Evolutionary conservation across 2,888 invertebrate genomes (phyloP), one percentile per base, ranked within the genome.

Genomic region (Volucella inanis): DNA sequence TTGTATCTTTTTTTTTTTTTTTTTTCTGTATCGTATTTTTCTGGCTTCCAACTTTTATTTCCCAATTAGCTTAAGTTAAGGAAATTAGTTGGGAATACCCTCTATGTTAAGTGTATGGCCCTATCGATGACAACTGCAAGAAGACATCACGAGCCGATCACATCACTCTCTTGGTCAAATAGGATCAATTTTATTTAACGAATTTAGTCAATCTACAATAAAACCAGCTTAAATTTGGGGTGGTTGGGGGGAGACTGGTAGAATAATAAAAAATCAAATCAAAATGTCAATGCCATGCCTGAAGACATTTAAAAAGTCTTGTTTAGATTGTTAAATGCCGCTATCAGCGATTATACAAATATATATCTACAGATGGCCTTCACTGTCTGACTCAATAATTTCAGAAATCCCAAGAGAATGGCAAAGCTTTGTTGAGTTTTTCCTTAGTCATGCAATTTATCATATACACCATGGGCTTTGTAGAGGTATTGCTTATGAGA

Each of bases 251-350:
- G 31, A 22, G 22, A 3, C 22, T 22, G 3, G 22, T 22, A 3
- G 22, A 31, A 31, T 31, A 49, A 38, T 38, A 18, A 64, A 38
- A 22, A 64, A 14, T 10, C 8, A 50, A 64, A 64, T 49, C 39
- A 39, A 64, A 67, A 67, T 54, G 54, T 67, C 74, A 74, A 74
- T 74, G 74, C 12, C 74, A 74, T 55, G 74, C 62, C 47, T 12
- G 8, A 12, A 45, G 43, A 15, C 45, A 31, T 72, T 15, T 31
- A 31, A 31, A 31, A 31, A 68, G 55, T 11, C 47, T 45, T 62
- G 41, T 74, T 74, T 64, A 8, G 52, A 45, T 47, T 54, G 39
- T 11, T 55, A 74, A 62, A 74, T 74, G 54, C 43, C 52, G 39
- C 65, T 41, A 65, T 9, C 39, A 39, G 14, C 10, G 41, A 43